Conservation (phyloP, 1,140 invertebrate genomes). For the Macrobrachium rosenbergii region DNA sequence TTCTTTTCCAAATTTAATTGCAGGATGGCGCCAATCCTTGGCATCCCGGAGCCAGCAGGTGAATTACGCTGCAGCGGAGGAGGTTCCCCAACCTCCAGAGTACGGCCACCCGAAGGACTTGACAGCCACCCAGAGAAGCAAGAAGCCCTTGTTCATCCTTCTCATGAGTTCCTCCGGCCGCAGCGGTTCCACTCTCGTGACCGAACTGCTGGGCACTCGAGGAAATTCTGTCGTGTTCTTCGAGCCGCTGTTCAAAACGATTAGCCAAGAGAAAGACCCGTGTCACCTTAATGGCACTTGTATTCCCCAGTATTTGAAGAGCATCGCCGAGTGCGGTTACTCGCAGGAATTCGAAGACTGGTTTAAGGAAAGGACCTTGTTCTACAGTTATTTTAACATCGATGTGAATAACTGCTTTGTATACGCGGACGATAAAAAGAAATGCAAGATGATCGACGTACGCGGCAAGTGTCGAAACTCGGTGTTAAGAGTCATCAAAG, state of each 20-base stretch:
- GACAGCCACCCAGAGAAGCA: too few relatives aligned
- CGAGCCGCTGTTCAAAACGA: slow-evolving; percentile 14
- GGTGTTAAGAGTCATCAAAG: background rate
- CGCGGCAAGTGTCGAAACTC: background rate
- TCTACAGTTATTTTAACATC: slow-evolving; percentile 1
- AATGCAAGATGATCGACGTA: background rate
- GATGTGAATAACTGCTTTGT: background rate
- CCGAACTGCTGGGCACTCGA: slow-evolving; percentile 1
- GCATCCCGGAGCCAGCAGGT: too few relatives aligned
- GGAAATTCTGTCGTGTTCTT: slow-evolving; percentile 29
- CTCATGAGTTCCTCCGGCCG: slow-evolving; percentile 13
- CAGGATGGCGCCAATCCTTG: too few relatives aligned
- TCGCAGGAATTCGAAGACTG: slow-evolving; percentile 21
- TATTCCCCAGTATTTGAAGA: background rate
- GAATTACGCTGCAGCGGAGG: too few relatives aligned
- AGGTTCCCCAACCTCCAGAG: too few relatives aligned
- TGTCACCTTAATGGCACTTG: slow-evolving; percentile 13
- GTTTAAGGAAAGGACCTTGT: slow-evolving; percentile 20
- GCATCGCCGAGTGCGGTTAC: slow-evolving; percentile 7
- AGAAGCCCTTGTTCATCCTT: too few relatives aligned
- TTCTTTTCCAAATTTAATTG: too few relatives aligned
- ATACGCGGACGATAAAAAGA: background rate
- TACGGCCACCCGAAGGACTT: too few relatives aligned
- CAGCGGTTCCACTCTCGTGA: slow-evolving; percentile 13
- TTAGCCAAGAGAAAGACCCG: background rate